These are phyloP conservation scores for Diaperis boleti DNA, from an alignment of 2,888 invertebrate species.

Conservation along the genomic window DNA sequence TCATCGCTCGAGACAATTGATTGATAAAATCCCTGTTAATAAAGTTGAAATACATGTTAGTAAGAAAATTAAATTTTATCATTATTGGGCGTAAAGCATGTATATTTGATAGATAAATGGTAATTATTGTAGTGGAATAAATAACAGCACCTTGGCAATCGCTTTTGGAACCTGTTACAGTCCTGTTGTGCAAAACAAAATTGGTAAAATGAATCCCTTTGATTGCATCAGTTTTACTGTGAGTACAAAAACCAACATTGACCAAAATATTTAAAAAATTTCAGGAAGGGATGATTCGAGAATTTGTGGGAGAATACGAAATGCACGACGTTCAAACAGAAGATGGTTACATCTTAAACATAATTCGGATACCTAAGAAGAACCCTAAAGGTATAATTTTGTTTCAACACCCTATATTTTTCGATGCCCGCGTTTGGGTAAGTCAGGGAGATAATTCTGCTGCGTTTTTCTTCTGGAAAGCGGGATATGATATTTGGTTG, in stretches of 20 bases:
- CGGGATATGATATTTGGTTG: conserved; percentile 27
- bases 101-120: too few species aligned
- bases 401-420: conserved; percentile 5
- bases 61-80: too few species aligned
- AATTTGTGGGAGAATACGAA: background rate
- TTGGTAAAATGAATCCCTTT: too few species aligned
- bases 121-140: too few species aligned
- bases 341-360: conserved; percentile 16
- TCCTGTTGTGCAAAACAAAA: too few species aligned
- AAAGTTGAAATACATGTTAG: too few species aligned
- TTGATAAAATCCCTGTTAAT: too few species aligned
- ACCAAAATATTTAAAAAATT: background rate
- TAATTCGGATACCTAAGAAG: conserved; percentile 11
- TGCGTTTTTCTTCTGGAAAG: conserved; percentile 23
- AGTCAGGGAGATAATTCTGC: conserved; percentile 7
- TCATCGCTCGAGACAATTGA: too few species aligned
- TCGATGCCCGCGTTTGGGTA: conserved; percentile 15
- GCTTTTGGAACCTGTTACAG: too few species aligned
- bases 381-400: conserved; percentile 18
- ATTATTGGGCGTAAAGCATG: too few species aligned
- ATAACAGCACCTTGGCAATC: too few species aligned
- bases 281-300: background rate
- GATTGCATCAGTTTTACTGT: too few species aligned
- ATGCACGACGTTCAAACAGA: conserved; percentile 20
- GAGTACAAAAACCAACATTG: background rate